These are phyloP conservation scores for Hemibagrus guttatus DNA, from an alignment of 2,797 vertebrate genomes.

Conservation along the genomic window DNA sequence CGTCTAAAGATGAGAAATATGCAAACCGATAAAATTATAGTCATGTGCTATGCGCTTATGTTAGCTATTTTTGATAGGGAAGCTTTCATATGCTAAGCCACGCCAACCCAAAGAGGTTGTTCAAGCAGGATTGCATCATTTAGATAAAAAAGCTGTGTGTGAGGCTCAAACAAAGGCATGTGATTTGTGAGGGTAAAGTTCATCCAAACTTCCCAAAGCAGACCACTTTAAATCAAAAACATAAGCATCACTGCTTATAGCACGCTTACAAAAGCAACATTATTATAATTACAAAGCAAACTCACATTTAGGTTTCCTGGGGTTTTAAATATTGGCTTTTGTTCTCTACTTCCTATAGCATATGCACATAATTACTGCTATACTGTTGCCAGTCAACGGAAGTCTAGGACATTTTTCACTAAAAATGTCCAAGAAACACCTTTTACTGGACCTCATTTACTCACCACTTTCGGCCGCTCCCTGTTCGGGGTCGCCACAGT, in stretches of 20 bases:
- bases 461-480: no score
- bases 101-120: not conserved
- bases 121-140: not conserved
- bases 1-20: not conserved
- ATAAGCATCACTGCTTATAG: not conserved
- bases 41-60: not conserved
- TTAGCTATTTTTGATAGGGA: not conserved
- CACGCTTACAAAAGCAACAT: not conserved
- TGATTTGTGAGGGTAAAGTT: not conserved
- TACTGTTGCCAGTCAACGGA: not conserved
- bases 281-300: not conserved
- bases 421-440: not conserved
- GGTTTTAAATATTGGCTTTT: conserved; percentile 2
- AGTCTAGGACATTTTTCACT: not conserved
- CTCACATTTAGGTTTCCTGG: not conserved
- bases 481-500: no score
- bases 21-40: not conserved
- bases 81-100: not conserved
- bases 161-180: not conserved
- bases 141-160: not conserved
- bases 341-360: not conserved
- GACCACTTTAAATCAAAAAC: not conserved
- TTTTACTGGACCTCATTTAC: not conserved
- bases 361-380: not conserved
- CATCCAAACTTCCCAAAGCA: not conserved